Conservation (phyloP, 2,888 invertebrate genomes). For the Harpagoxenus sublaevis region DNA sequence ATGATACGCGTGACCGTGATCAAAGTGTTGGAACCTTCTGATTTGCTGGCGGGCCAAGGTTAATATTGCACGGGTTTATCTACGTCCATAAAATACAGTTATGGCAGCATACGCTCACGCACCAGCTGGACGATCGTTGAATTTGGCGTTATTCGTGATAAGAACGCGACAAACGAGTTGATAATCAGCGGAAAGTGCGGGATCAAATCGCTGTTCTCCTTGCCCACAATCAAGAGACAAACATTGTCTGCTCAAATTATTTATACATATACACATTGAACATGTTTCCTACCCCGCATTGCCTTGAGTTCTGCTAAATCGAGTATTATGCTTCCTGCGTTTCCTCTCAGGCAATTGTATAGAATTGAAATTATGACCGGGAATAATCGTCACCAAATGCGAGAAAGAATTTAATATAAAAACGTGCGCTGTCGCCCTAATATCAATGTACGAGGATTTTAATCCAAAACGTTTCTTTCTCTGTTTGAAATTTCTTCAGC, state of each 20-base stretch:
- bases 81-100: slow-evolving; percentile 60
- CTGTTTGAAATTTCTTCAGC: neutral
- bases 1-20: slow-evolving; percentile 51
- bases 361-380: slow-evolving; percentile 4
- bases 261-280: neutral
- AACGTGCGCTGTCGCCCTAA: neutral
- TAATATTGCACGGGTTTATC: slow-evolving; percentile 63
- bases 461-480: neutral
- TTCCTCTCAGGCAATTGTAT: slow-evolving; percentile 10
- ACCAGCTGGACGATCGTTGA: slow-evolving; percentile 4
- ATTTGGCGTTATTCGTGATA: slow-evolving; percentile 54
- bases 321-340: slow-evolving; percentile 2
- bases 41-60: slow-evolving; percentile 65
- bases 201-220: neutral
- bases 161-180: slow-evolving; percentile 14
- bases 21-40: slow-evolving; percentile 52
- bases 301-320: neutral
- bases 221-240: neutral
- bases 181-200: neutral
- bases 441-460: slow-evolving; percentile 3
- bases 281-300: neutral
- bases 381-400: neutral
- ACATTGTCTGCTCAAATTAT: slow-evolving; percentile 8
- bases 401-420: slow-evolving; percentile 5
- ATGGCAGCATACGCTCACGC: slow-evolving; percentile 53